Percentiles rank a stretch among this genome's conserved stretches.
phyloP scores from a whole-genome alignment of 2,888 invertebrate genomes.

The Panopea generosa region DNA sequence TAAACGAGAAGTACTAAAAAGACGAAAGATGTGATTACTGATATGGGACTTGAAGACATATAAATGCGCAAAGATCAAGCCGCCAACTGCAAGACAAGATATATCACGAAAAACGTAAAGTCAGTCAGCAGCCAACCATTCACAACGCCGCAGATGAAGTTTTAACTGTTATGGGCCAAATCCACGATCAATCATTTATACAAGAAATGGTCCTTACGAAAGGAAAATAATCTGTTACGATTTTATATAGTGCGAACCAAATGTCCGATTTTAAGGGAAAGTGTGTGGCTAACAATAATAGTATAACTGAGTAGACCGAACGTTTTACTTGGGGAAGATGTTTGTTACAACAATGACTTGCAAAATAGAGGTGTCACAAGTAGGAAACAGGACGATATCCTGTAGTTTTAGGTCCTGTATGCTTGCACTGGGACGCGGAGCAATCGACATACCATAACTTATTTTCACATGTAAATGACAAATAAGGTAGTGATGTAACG shows the following conservation, averaged over 20 bases:
- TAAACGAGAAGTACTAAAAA: not conserved
- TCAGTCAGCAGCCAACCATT: not conserved
- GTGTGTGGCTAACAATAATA: not conserved
- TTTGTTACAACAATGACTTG: constrained; percentile 14
- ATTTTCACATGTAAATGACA: not conserved
- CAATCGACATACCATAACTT: not conserved
- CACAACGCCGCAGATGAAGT: not conserved
- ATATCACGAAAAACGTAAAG: not conserved
- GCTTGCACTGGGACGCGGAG: constrained; percentile 9
- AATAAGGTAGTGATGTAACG: not conserved
- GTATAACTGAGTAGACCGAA: constrained; percentile 13
- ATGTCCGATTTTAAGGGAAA: not conserved
- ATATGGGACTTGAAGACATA: not conserved
- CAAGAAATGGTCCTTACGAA: constrained; percentile 1
- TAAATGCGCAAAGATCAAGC: not conserved
- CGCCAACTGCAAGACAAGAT: constrained; percentile 2
- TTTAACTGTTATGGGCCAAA: not conserved
- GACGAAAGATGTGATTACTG: not conserved
- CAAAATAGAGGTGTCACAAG: constrained; percentile 9
- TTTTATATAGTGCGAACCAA: not conserved
- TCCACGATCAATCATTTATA: not conserved
- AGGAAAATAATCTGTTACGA: not conserved
- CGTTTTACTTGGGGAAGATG: constrained; percentile 11
- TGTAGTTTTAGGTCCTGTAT: constrained; percentile 8
- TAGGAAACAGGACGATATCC: constrained; percentile 4